These are phyloP conservation scores for Magallana angulata DNA, from an alignment of 1,140 invertebrate species.

Conservation along the genomic window DNA sequence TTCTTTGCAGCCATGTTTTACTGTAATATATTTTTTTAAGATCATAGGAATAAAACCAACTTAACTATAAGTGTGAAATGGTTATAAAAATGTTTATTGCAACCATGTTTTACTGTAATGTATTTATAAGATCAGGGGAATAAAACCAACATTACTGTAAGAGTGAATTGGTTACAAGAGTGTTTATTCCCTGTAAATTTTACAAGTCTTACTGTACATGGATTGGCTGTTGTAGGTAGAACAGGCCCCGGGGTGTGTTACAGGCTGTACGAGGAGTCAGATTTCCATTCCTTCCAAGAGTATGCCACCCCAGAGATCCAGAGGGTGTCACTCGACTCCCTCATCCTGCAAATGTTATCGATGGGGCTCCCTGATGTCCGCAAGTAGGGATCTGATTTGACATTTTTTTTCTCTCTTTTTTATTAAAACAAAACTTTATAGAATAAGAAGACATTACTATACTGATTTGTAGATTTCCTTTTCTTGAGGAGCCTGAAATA, in stretches of 20 bases:
- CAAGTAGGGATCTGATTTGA: constrained; percentile 62
- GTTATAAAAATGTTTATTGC: too few relatives aligned
- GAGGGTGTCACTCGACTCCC: constrained; percentile 93
- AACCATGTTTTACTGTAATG: too few relatives aligned
- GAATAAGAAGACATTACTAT: not conserved
- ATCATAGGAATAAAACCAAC: too few relatives aligned
- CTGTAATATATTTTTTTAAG: too few relatives aligned
- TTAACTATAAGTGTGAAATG: too few relatives aligned
- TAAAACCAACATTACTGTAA: too few relatives aligned
- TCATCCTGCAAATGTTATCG: constrained; percentile 96
- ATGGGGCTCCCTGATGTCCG: constrained; percentile 95
- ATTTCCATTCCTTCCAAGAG: constrained; percentile 88
- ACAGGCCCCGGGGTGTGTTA: constrained; percentile 82
- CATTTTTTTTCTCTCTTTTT: too few relatives aligned
- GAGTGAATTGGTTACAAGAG: not conserved
- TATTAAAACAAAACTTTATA: not conserved
- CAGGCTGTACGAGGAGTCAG: constrained; percentile 91
- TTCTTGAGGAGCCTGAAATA: constrained; percentile 91
- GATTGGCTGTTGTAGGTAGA: constrained; percentile 66
- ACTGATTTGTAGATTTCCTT: constrained; percentile 88
- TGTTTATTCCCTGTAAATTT: too few relatives aligned
- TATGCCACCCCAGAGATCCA: constrained; percentile 95
- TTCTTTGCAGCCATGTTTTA: too few relatives aligned
- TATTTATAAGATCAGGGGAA: too few relatives aligned
- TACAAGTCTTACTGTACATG: too few relatives aligned